phyloP scores from a whole-genome alignment of 2,113 vertebrate species.

The Bujurquina vittata region DNA sequence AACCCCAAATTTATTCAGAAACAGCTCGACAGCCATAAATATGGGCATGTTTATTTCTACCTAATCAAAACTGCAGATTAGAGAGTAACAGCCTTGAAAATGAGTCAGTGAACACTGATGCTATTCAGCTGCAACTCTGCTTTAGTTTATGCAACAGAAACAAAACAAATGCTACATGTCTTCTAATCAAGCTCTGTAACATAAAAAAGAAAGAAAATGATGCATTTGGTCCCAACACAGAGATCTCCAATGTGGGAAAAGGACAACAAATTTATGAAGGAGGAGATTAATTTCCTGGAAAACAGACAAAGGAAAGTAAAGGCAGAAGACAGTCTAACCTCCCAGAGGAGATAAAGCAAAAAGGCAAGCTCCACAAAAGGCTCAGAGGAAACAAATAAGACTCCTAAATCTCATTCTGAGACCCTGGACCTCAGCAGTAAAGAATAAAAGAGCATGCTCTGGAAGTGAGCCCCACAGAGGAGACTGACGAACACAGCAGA shows the following conservation, averaged over 20 bases:
- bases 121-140: background rate
- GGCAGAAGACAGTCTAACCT: background rate
- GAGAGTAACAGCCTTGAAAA: background rate
- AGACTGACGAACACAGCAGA: background rate
- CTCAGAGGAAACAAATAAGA: background rate
- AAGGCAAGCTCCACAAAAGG: background rate
- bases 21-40: background rate
- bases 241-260: background rate
- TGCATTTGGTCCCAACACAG: background rate
- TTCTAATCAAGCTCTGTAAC: background rate
- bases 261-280: background rate
- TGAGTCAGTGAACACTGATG: background rate
- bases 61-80: constrained; percentile 6
- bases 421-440: background rate
- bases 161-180: background rate
- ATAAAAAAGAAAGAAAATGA: background rate
- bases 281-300: background rate
- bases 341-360: background rate
- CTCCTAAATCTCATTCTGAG: background rate
- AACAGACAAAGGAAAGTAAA: background rate
- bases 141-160: background rate
- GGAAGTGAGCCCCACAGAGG: background rate
- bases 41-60: constrained; percentile 1
- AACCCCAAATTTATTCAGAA: background rate
- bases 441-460: background rate